Base-by-base conservation (phyloP, 1,140 invertebrate genomes). In the Bombus terrestris region DNA sequence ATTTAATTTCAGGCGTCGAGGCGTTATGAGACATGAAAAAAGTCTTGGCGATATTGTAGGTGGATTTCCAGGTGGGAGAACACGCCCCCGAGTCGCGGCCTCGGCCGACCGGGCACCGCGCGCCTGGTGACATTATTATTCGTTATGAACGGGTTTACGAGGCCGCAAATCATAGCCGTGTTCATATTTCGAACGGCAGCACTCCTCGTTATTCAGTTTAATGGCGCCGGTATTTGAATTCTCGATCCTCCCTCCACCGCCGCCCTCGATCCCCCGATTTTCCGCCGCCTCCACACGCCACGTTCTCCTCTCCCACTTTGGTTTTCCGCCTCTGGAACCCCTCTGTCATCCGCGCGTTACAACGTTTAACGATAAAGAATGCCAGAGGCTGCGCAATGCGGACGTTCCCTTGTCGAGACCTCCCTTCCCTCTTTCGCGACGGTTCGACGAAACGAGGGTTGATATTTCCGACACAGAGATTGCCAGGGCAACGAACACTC, bases 141-240 rank as follows among this genome's bases (percentile, higher is more conserved):
- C 95, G 94, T 95, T 95, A 95, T 95, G 94, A 95, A 95, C 93
- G 94, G 93, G 94, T 95, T 95, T 95, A 95, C 95, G 95, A 95
- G 94, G 93, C 93, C 94, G 94, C 95, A 95, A 95, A 95, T 95
- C 95, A 95, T 94, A 93, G 88, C 93, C 92, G 91, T 95, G 94
- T 95, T 95, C 94, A 95, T 95, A 95, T 95, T 95, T 95, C 93
- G 93, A 95, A 95, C 93, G 91, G 92, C 92, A 91, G 88, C 91
- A 91, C 92, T 94, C 91, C 94, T 95, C 94, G 94, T 95, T 95
- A 95, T 95, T 95, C 94, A 94, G 93, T 95, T 95, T 95, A 95
- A 95, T 95, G 92, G 92, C 91, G 91, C 57, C 88, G 93, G 92
- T 94, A 95, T 95, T 95, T 95, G 95, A 95, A 95, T 95, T 95